Conservation (phyloP, 2,113 vertebrate genomes). For the Indri indri region DNA sequence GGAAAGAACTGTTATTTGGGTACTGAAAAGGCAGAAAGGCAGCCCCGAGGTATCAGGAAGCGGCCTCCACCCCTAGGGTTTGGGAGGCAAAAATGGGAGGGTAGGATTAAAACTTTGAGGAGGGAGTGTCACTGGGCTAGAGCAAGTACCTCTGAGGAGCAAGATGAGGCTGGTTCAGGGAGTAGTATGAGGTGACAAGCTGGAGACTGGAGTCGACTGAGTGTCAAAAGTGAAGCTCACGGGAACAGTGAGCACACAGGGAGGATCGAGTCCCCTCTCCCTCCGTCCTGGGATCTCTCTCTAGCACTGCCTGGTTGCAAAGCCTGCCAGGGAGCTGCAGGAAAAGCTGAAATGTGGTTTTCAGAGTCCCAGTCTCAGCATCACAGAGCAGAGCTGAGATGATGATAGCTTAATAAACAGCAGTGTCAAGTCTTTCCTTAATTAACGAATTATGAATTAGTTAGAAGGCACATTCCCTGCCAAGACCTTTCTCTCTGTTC, state of each 20-base stretch:
- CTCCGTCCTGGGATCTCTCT: neutral
- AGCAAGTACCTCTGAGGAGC: neutral
- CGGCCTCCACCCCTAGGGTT: neutral
- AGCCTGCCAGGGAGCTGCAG: neutral
- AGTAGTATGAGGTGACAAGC: neutral
- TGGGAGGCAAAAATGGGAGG: neutral
- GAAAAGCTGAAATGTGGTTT: neutral
- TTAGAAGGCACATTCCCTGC: neutral
- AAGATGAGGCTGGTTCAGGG: conserved; percentile 3
- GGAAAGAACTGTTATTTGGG: neutral
- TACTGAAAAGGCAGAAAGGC: neutral
- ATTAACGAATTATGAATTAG: neutral
- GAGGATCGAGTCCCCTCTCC: neutral
- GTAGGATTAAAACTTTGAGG: neutral
- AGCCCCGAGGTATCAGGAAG: neutral
- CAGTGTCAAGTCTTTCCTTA: neutral
- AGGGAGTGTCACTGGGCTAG: neutral
- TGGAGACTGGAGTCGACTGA: neutral
- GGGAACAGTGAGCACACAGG: neutral
- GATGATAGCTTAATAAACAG: neutral
- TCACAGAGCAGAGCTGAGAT: neutral
- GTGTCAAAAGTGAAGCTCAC: neutral
- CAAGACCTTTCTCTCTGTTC: neutral
- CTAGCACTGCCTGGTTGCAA: neutral
- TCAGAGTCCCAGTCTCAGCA: neutral